Evolutionary conservation across 2,888 invertebrate species (phyloP), one percentile per base, ranked within the genome.

Genomic region (Cheiracanthium punctorium): DNA sequence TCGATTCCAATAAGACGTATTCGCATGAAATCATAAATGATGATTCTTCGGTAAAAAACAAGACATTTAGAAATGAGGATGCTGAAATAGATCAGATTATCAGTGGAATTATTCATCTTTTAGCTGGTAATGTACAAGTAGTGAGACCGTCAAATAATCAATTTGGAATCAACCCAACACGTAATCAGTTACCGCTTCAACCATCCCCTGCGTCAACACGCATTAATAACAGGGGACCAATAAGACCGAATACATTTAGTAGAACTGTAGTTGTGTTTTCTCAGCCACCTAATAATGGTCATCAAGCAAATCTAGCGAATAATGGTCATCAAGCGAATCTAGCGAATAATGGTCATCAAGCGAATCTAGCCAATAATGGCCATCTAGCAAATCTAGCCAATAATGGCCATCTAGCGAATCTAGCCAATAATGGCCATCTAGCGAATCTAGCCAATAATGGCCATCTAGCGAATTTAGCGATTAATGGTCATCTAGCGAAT

Each of bases 51-150:
- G 10, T 65, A 14, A 81, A 81, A 67, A 87, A 87, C 41, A 81
- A 87, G 72, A 72, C 80, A n/a, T 81, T 79, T 12, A 73, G 82
- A 52, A 75, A 82, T 28, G 82, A 87, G 71, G 71, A 75, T 33
- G 79, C 74, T 32, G 81, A 88, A 90, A 96, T 97, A 81, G 96
- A 97, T 91, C 96, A 97, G 90, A 96, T 97, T 32, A 96, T 97
- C 43, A 90, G 90, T 75, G 97, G 97, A 10, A 95, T 97, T 72
- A 96, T 97, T 0, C 97, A 97, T 91, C 91, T 97, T n/a, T 92
- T 97, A 1, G 96, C 97, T 89, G 97, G 96, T 0, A 96, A 97
- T 90, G 96, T 96, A 0, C 96, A 96, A 90, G 95, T 96, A 14
- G 89, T 67, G 12, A 64, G 82, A 67, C 87, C 88, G 10, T 30